Conservation (phyloP, 2,888 invertebrate genomes). For the Caenorhabditis japonica region DNA sequence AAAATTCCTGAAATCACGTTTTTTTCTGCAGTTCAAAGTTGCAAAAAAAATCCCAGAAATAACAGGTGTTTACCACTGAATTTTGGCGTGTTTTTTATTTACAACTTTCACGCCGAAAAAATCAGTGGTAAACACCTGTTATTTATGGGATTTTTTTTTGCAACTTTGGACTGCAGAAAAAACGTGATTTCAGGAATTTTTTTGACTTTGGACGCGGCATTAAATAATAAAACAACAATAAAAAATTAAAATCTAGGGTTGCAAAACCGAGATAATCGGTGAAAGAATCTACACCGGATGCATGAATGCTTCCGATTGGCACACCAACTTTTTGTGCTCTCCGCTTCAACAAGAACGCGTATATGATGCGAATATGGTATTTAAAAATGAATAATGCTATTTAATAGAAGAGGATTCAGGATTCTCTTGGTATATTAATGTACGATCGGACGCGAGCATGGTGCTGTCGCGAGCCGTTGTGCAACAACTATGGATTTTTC, state of each 20-base stretch:
- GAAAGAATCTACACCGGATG: constrained; percentile 15
- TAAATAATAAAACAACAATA: too few relatives aligned
- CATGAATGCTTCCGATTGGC: constrained; percentile 10
- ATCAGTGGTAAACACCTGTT: too few relatives aligned
- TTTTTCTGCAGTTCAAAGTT: too few relatives aligned
- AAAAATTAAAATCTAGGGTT: constrained; percentile 7
- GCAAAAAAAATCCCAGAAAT: too few relatives aligned
- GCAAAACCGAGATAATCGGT: constrained; percentile 13
- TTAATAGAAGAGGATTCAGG: not conserved
- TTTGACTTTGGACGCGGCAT: too few relatives aligned
- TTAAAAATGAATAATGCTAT: not conserved
- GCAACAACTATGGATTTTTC: constrained; percentile 11
- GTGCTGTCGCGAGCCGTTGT: constrained; percentile 10
- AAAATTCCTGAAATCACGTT: too few relatives aligned
- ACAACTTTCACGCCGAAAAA: too few relatives aligned
- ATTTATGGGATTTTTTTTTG: too few relatives aligned
- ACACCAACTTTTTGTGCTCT: constrained; percentile 21
- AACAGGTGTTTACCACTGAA: too few relatives aligned
- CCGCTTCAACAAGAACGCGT: constrained; percentile 1
- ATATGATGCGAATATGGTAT: constrained; percentile 1
- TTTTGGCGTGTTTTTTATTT: too few relatives aligned
- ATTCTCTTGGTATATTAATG: constrained; percentile 5
- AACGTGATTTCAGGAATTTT: too few relatives aligned
- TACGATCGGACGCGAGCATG: not conserved
- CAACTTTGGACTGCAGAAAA: too few relatives aligned